Percentiles rank a stretch among this genome's conserved stretches.
Conservation (phyloP, 1,140 invertebrate species). For the Cecropterus lyciades region DNA sequence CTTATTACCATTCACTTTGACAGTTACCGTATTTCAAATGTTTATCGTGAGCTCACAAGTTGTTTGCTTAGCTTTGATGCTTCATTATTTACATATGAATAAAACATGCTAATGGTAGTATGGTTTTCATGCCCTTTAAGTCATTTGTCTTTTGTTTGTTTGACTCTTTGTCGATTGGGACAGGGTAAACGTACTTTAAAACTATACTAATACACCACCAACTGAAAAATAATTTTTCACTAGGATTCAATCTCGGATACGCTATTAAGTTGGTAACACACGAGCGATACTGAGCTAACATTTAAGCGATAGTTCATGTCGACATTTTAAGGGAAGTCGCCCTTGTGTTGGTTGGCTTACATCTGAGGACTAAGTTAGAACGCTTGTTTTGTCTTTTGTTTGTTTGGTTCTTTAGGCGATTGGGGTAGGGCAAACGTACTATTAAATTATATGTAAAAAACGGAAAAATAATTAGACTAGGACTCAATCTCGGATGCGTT, state of each 20-base stretch:
- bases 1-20: constrained; percentile 11
- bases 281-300: no score
- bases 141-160: constrained; percentile 9
- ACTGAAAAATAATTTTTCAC: no score
- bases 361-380: no score
- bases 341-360: no score
- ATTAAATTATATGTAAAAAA: not conserved
- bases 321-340: no score
- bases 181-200: not conserved
- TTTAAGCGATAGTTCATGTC: no score
- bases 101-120: constrained; percentile 6
- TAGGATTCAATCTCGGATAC: no score
- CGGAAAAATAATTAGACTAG: no score
- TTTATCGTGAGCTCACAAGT: not conserved
- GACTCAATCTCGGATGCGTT: no score
- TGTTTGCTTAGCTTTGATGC: constrained; percentile 14
- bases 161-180: not conserved
- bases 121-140: not conserved
- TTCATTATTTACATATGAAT: constrained; percentile 9
- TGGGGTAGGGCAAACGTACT: not conserved
- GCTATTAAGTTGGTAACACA: no score
- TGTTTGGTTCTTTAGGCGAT: not conserved
- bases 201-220: no score
- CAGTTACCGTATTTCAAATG: not conserved
- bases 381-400: constrained; percentile 7